These are phyloP conservation scores for Leucoptera coffeella DNA, from an alignment of 2,888 invertebrate genomes.

Conservation along the genomic window DNA sequence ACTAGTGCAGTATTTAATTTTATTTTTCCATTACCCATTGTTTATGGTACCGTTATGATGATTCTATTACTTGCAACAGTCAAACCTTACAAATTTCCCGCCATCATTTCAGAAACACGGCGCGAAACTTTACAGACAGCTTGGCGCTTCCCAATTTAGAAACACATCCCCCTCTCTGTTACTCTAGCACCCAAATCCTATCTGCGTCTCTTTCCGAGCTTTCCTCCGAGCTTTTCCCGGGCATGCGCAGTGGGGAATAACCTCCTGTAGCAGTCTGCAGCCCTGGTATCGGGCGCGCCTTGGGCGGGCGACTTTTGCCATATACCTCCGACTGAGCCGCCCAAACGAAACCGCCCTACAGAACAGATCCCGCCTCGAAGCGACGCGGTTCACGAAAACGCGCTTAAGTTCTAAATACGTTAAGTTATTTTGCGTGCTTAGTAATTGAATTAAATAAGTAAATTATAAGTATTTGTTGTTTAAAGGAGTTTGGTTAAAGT, in stretches of 20 bases:
- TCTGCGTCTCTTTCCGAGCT: conserved; percentile 22
- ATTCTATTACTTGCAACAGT: conserved; percentile 2
- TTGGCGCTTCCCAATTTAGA: conserved; percentile 40
- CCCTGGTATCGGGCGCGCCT: conserved; percentile 50
- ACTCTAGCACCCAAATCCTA: conserved; percentile 21
- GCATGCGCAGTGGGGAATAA: conserved; percentile 30
- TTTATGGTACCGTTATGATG: too few species aligned
- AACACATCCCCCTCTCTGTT: conserved; percentile 16
- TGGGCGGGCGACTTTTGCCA: conserved; percentile 44
- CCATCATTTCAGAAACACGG: too few species aligned
- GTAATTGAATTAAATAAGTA: too few species aligned
- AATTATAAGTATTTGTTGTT: too few species aligned
- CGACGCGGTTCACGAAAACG: conserved; percentile 3
- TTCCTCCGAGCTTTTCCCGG: conserved; percentile 33
- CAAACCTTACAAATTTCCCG: too few species aligned
- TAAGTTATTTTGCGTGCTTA: too few species aligned
- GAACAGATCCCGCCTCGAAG: conserved; percentile 2
- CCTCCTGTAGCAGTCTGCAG: conserved; percentile 20
- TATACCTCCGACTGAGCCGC: conserved; percentile 22
- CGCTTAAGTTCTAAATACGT: too few species aligned
- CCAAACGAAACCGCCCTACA: too few species aligned
- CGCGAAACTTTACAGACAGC: conserved; percentile 47
- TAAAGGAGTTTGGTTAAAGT: too few species aligned
- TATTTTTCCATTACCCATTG: too few species aligned
- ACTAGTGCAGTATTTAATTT: too few species aligned